Evolutionary conservation across 2,888 invertebrate species (phyloP).

Genomic region (Drosophila incognita): DNA sequence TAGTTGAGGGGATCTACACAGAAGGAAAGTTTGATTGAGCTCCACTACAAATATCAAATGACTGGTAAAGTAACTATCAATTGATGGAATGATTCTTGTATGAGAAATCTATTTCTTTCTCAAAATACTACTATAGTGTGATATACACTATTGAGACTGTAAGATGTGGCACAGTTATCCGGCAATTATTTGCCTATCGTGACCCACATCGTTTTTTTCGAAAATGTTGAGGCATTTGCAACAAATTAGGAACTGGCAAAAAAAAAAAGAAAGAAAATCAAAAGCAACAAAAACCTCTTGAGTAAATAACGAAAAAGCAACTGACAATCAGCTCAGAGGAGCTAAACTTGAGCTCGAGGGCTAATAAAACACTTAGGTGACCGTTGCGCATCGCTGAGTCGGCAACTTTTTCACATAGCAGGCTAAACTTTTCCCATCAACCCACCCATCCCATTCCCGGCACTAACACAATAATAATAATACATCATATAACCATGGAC

Average conservation of each 20-base stretch:
- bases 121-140: background rate
- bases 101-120: background rate
- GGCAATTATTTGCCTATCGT: conserved; percentile 98
- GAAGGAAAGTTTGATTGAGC: background rate
- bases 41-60: background rate
- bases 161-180: conserved; percentile 97
- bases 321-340: conserved; percentile 66
- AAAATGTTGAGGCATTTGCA: conserved; percentile 86
- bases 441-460: background rate
- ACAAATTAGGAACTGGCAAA: background rate
- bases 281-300: conserved; percentile 14
- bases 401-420: conserved; percentile 54
- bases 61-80: background rate
- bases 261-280: conserved; percentile 15
- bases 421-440: conserved; percentile 40
- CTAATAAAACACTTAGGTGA: conserved; percentile 76
- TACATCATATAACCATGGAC: conserved; percentile 66
- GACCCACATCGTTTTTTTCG: conserved; percentile 97
- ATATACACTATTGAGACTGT: background rate
- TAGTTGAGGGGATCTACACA: background rate
- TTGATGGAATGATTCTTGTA: background rate
- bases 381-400: conserved; percentile 58
- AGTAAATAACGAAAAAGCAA: conserved; percentile 24
- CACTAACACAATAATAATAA: conserved; percentile 55
- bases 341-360: conserved; percentile 47